Base-by-base conservation (phyloP, 1,140 invertebrate genomes). In the Melanaphis sacchari region DNA sequence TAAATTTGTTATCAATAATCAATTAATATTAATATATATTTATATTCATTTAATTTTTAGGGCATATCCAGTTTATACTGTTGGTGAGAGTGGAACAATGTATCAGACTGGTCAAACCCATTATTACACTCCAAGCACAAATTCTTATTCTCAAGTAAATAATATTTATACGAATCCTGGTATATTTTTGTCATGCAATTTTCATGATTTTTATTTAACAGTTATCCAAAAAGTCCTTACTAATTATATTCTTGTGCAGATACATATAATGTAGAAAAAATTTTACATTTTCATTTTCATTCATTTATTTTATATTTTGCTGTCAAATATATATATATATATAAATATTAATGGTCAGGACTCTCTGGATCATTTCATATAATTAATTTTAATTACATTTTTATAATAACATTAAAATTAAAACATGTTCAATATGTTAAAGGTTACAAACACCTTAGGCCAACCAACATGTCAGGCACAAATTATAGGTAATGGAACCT, bases 51-150 rank as follows among this genome's bases (percentile, higher is more conserved):
- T 76, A 38, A 87, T 91, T 88, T 93, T 76, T 41, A 97, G 97
- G 96, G 96, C 97, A 94, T 98, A 98, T 96, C 97, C 97, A 94
- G 97, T 98, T 66, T 98, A 98, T 95, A 97, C 97, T 93, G 97
- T 98, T 93, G 97, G 97, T 18, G 97, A 97, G 95, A 96, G 96
- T 94, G 96, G 96, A 94, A 96, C 97, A 3, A 96, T 97, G 96
- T 97, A 97, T 94, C 96, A 96, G 94, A 96, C 96, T 94, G 96
- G 96, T 94, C 96, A 96, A 38, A 96, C 95, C 93, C 96, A 97
- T 94, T 97, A 97, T 95, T 97, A 96, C 93, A 96, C 96, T 36
- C 95, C 96, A 38, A 95, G 96, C 89, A 93, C 91, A 52, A 93
- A 93, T 84, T 93, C 91, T 52, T 93, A 93, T 85, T 93, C 91